Evolutionary conservation across 2,888 invertebrate genomes (phyloP), one percentile per base, ranked within the genome.

Genomic region (Anagyrus pseudococci): DNA sequence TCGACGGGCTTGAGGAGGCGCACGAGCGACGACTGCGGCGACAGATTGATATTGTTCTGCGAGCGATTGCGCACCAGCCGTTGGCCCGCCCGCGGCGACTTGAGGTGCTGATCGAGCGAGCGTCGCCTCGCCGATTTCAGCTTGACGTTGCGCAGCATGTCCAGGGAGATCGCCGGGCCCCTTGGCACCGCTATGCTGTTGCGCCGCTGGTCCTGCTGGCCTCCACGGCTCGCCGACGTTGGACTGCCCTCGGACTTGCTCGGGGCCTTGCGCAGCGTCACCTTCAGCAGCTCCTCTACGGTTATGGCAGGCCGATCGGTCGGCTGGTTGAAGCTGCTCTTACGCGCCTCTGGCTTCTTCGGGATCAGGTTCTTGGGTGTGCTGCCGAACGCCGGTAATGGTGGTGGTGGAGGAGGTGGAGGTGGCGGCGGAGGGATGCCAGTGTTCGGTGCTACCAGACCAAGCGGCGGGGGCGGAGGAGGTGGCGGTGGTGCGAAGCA

Each of bases 141-240:
- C 67, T 80, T 80, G 1, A 81, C 80, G 46, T 75, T 79, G 0
- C 75, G 73, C 23, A 81, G 57, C 79, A 80, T 79, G 37, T 81
- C 81, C 50, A 77, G 37, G 0, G 81, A 79, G 46, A 81, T 72
- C 3, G 72, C 70, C 0, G 79, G 79, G 19, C 76, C 78, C 23
- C 64, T 70, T 4, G 72, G 69, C 26, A 62, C 69, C 50, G 70
- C n/a, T n/a, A n/a, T n/a, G n/a, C n/a, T n/a, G n/a, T 72, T 47
- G n/a, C n/a, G n/a, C n/a, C n/a, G n/a, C n/a, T n/a, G n/a, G n/a
- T n/a, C n/a, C n/a, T n/a, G n/a, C n/a, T n/a, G n/a, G n/a, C n/a
- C n/a, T n/a, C n/a, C n/a, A n/a, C n/a, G n/a, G n/a, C n/a, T n/a
- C n/a, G n/a, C n/a, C n/a, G n/a, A 29, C 29, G 29, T 4, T 4